Evolutionary conservation across 2,888 invertebrate genomes (phyloP), one percentile per base, ranked within the genome.

Genomic region (Syritta pipiens): DNA sequence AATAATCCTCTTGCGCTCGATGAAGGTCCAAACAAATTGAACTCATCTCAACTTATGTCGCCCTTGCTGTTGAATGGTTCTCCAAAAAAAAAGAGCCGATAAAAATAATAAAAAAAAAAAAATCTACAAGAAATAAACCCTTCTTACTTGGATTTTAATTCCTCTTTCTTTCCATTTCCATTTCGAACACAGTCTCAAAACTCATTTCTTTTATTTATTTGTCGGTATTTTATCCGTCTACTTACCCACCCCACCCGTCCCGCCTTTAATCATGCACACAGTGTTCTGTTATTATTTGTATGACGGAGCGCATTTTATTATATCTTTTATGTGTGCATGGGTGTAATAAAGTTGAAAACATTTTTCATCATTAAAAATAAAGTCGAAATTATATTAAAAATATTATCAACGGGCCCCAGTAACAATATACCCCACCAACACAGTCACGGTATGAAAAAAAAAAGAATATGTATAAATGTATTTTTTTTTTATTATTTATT

Each of bases 351-450:
- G 79, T 79, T 79, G 79, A 79, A 79, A 79, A 74, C 79, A 79
- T 79, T 79, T 79, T 79, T 79, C 79, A 79, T 79, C 79, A 79
- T 79, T 79, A 79, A 79, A 79, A 79, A 79, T 79, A 79, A 79
- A 79, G 79, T 74, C 79, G 74, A 79, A 79, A 79, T 79, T 79
- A 79, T 79, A 74, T 74, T 79, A 79, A 79, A 74, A 79, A 79
- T 79, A 79, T 79, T 79, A 79, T 79, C 74, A 79, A 55, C 55
- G 57, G 69, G 30, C 60, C 60, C 9, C 72, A 44, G 60, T 40
- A 71, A 77, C 65, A 60, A 68, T 77, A 14, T 59, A 71, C 51
- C 44, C 62, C 55, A 17, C 17, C 71, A 48, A 28, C 62, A 51
- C 55, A 35, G n/a, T n/a, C 42, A 32, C 57, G 28, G 26, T n/a